These are phyloP conservation scores for Stomorhina lunata DNA, from an alignment of 2,888 invertebrate genomes.

Conservation along the genomic window DNA sequence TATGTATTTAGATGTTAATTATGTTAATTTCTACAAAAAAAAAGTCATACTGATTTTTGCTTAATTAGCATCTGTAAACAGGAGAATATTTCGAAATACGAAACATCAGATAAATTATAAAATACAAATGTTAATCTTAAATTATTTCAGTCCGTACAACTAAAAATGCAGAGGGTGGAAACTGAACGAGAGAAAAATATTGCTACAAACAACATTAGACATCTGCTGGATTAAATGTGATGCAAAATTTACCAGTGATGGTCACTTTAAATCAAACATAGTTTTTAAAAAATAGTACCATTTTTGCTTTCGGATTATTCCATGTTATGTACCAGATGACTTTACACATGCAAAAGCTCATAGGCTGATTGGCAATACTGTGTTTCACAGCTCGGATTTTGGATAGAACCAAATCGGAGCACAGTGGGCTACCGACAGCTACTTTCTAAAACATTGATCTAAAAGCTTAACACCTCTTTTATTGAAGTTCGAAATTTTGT, in stretches of 20 bases:
- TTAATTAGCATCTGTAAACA: slow-evolving; percentile 40
- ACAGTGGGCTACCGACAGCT: too few relatives aligned
- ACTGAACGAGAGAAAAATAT: not conserved
- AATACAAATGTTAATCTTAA: slow-evolving; percentile 13
- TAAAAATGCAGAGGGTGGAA: not conserved
- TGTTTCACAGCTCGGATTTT: too few relatives aligned
- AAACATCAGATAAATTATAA: slow-evolving; percentile 6
- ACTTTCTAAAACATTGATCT: too few relatives aligned
- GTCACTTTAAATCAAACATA: not conserved
- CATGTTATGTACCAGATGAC: too few relatives aligned
- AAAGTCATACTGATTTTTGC: not conserved
- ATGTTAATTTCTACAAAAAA: slow-evolving; percentile 32
- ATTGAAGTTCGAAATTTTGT: too few relatives aligned
- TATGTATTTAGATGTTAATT: too few relatives aligned
- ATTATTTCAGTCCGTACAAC: not conserved
- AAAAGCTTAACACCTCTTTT: too few relatives aligned
- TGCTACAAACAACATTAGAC: not conserved
- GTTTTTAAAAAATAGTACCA: too few relatives aligned
- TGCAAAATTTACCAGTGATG: not conserved
- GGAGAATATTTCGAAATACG: not conserved
- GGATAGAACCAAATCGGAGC: too few relatives aligned
- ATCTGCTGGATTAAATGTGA: slow-evolving; percentile 31
- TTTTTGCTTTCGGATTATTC: too few relatives aligned
- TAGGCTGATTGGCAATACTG: too few relatives aligned
- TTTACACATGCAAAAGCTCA: too few relatives aligned